Base-by-base conservation (phyloP, 2,888 invertebrate genomes). In the Mimas tiliae region DNA sequence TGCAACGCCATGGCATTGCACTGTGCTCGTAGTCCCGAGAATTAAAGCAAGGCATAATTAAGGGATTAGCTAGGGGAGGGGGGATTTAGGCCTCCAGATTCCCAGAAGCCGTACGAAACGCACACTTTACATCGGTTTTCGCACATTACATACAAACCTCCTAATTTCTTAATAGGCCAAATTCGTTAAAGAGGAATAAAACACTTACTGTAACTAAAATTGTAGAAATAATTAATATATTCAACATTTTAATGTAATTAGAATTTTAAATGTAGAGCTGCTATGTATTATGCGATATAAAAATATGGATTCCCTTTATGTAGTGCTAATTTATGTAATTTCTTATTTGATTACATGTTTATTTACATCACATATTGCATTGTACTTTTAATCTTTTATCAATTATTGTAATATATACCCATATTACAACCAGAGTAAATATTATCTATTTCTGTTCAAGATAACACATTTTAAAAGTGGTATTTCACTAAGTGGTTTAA, bases 311-410 rank as follows among this genome's bases (percentile, higher is more conserved):
- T 42, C 12, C 12, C 16, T 42, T 58, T 58, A 58, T 58, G 42
- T 58, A 58, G 19, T 42, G 19, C 19, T 42, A 19, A 42, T 58
- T 42, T 58, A 16, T 58, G 58, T 21, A 58, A 58, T 42, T 1
- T 19, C 2, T 42, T 11, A n/a, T 3, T 38, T 58, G 58, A 42
- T 58, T 19, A 1, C 42, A 19, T 58, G 11, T 42, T 19, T 42
- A 19, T 42, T 58, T 58, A 42, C 58, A 58, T 58, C 58, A 58
- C 42, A 34, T 19, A 12, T 58, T 55, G n/a, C 55, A 53, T 33
- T 0, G 8, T 55, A 16, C 1, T 33, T 14, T 27, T 27, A 52
- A 52, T 14, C 27, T 14, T 11, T 27, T 55, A 55, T 55, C 55
- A 16, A n/a, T 38, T 33, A 55, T 38, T 34, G 16, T 11, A n/a